These are phyloP conservation scores for Delphinapterus leucas DNA, from an alignment of 2,113 vertebrate genomes.

Conservation along the genomic window DNA sequence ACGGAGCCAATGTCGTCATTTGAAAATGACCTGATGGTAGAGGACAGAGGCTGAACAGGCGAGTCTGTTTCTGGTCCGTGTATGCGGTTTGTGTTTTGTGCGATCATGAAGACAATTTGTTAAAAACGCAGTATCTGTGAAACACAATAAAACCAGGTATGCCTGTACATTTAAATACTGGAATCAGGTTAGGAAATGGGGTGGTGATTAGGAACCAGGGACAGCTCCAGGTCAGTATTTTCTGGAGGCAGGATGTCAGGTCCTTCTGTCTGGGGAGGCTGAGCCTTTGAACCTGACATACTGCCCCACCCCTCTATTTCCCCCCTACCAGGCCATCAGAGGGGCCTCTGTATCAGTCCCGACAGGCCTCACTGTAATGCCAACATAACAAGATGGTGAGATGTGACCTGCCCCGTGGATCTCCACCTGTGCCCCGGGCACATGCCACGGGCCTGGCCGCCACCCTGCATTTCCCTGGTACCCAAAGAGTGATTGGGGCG, in stretches of 20 bases:
- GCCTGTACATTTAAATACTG: not conserved
- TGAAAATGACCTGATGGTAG: not conserved
- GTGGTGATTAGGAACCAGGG: not conserved
- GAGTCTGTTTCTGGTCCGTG: not conserved
- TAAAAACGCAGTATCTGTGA: not conserved
- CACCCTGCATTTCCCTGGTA: constrained; percentile 75
- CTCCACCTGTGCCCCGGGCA: constrained; percentile 77
- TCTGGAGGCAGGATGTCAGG: constrained; percentile 12
- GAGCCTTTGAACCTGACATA: constrained; percentile 26
- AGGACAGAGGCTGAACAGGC: not conserved
- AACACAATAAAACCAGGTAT: not conserved
- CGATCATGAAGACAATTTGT: not conserved
- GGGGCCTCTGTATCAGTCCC: constrained; percentile 63
- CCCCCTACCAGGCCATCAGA: not conserved
- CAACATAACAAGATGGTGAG: constrained; percentile 71
- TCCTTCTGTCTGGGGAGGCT: not conserved
- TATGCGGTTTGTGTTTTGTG: not conserved
- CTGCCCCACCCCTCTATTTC: not conserved
- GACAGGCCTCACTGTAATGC: constrained; percentile 77
- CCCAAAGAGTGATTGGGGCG: constrained; percentile 65
- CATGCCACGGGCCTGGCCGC: constrained; percentile 79
- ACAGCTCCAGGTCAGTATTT: not conserved
- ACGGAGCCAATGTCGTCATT: not conserved
- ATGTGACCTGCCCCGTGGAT: constrained; percentile 80
- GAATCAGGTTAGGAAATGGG: not conserved